Conservation (phyloP, 2,888 invertebrate genomes). For the Hypercompe scribonia region DNA sequence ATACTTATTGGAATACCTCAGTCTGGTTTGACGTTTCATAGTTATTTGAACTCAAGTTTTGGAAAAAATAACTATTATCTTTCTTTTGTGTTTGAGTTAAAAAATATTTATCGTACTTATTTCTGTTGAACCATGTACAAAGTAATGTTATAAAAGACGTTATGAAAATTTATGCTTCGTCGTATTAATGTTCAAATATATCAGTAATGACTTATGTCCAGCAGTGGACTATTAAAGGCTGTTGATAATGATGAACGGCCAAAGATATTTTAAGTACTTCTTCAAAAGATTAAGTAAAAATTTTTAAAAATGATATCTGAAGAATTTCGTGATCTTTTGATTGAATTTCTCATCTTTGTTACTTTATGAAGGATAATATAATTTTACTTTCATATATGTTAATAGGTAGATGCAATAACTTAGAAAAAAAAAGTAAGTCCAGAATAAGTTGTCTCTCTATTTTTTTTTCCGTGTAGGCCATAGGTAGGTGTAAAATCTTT, state of each 20-base stretch:
- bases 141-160: neutral
- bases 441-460: neutral
- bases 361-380: too few species aligned
- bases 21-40: slow-evolving; percentile 14
- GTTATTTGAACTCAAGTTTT: neutral
- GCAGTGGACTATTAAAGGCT: too few species aligned
- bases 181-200: neutral
- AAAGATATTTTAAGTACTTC: too few species aligned
- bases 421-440: neutral
- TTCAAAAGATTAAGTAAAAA: too few species aligned
- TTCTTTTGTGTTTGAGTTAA: slow-evolving; percentile 1
- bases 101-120: neutral
- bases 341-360: too few species aligned
- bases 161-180: too few species aligned
- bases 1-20: slow-evolving; percentile 31
- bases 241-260: too few species aligned
- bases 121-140: neutral
- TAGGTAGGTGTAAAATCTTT: neutral
- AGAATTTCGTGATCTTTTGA: too few species aligned
- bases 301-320: too few species aligned
- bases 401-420: neutral
- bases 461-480: neutral
- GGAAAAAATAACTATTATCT: neutral
- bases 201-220: neutral
- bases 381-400: neutral